Evolutionary conservation across 2,888 invertebrate species (phyloP).

Genomic region (Polyommatus iphigenia): DNA sequence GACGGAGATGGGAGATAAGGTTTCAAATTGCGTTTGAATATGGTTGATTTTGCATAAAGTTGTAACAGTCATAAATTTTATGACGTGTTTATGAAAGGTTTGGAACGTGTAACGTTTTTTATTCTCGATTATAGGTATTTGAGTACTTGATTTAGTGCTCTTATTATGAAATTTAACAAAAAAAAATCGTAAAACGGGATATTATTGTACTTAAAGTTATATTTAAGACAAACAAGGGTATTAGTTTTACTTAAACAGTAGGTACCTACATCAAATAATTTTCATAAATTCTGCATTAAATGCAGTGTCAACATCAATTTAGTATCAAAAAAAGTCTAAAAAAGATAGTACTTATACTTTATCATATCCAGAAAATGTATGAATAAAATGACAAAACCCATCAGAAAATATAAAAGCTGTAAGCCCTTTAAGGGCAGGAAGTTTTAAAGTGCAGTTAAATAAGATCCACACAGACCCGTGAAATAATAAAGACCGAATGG

Average conservation of each 20-base stretch:
- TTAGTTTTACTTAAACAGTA: too few relatives aligned
- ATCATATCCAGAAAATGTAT: too few relatives aligned
- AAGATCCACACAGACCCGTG: not conserved
- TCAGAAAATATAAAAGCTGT: not conserved
- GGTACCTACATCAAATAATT: too few relatives aligned
- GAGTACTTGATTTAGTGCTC: too few relatives aligned
- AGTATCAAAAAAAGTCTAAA: too few relatives aligned
- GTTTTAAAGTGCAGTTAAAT: conserved; percentile 23
- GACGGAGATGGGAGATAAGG: not conserved
- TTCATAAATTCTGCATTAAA: too few relatives aligned
- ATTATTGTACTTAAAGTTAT: too few relatives aligned
- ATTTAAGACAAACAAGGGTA: too few relatives aligned
- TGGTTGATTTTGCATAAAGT: conserved; percentile 5
- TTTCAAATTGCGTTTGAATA: conserved; percentile 19
- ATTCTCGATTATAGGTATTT: not conserved
- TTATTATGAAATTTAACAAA: too few relatives aligned
- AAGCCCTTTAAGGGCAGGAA: conserved; percentile 9
- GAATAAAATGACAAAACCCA: not conserved
- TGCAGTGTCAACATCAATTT: too few relatives aligned
- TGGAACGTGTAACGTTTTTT: not conserved
- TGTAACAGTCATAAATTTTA: not conserved
- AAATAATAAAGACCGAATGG: conserved; percentile 30
- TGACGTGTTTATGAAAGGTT: not conserved
- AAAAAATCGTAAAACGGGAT: too few relatives aligned
- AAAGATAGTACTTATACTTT: too few relatives aligned